Conservation (phyloP, 2,113 vertebrate genomes). For the Phrynosoma blainvillii region DNA sequence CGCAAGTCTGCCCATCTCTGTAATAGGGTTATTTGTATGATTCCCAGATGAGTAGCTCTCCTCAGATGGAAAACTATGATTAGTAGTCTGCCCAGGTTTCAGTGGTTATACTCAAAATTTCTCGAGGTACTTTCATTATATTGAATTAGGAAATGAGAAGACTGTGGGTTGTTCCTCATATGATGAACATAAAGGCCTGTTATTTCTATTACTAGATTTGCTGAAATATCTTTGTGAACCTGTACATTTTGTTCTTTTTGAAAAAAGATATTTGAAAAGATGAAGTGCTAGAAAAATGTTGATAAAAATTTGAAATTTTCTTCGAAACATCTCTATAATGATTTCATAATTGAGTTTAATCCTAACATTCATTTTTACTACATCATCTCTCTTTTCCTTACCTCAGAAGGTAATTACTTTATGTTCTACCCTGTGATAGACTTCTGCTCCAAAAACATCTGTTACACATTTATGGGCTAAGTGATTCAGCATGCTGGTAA, state of each 20-base stretch:
- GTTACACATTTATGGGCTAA: slow-evolving; percentile 43
- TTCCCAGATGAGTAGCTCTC: background rate
- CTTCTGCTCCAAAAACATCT: slow-evolving; percentile 28
- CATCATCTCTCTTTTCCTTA: slow-evolving; percentile 29
- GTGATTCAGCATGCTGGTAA: slow-evolving; percentile 21
- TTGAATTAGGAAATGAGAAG: background rate
- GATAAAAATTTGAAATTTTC: background rate
- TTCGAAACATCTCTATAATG: slow-evolving; percentile 22
- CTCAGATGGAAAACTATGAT: background rate
- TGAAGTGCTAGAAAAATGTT: slow-evolving; percentile 20
- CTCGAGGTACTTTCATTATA: background rate
- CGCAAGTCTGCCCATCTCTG: background rate
- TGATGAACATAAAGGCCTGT: slow-evolving; percentile 12
- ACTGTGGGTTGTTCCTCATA: background rate
- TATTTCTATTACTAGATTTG: slow-evolving; percentile 16
- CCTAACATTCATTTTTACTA: slow-evolving; percentile 5
- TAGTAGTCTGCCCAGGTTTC: background rate
- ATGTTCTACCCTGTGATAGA: slow-evolving; percentile 25
- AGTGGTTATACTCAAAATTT: background rate
- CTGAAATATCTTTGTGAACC: background rate
- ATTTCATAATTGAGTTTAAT: slow-evolving; percentile 11
- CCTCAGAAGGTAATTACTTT: slow-evolving; percentile 27
- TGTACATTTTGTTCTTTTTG: background rate
- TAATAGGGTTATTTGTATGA: background rate
- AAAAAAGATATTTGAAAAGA: background rate